phyloP scores from a whole-genome alignment of 2,113 vertebrate genomes.

The Poicephalus gulielmi region DNA sequence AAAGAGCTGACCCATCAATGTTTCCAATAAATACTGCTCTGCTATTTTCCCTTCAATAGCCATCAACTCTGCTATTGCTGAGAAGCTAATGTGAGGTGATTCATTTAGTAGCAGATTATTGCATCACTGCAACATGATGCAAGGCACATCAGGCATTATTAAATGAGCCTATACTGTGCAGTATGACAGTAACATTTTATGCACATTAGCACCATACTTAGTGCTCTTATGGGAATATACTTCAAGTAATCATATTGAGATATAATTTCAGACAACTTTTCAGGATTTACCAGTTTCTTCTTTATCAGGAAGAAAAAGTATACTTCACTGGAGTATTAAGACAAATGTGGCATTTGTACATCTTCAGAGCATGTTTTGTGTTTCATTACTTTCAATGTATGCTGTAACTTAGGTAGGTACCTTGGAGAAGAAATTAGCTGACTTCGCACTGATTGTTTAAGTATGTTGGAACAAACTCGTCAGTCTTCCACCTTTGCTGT shows the following conservation, averaged over 20 bases:
- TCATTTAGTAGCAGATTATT: conserved; percentile 76
- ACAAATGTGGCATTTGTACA: neutral
- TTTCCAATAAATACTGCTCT: conserved; percentile 58
- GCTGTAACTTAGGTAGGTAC: neutral
- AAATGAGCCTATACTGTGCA: conserved; percentile 71
- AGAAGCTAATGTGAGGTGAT: conserved; percentile 70
- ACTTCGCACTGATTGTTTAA: neutral
- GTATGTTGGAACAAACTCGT: neutral
- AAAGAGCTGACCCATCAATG: conserved; percentile 41
- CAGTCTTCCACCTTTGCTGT: neutral
- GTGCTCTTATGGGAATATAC: conserved; percentile 49
- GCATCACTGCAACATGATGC: conserved; percentile 75
- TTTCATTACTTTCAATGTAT: neutral
- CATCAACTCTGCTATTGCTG: conserved; percentile 67
- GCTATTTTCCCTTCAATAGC: conserved; percentile 56
- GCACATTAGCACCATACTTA: conserved; percentile 62
- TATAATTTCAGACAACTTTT: conserved; percentile 6
- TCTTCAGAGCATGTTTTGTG: neutral
- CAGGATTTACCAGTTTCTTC: neutral
- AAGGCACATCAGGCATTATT: conserved; percentile 75
- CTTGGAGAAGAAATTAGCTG: neutral
- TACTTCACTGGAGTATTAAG: neutral
- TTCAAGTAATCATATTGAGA: conserved; percentile 40
- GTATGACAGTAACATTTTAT: conserved; percentile 64
- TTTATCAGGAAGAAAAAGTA: neutral